A percentile compares a stretch with the other conserved stretches of the same genome.
Conservation (phyloP, 1,140 invertebrate genomes). For the Papilio helenus region DNA sequence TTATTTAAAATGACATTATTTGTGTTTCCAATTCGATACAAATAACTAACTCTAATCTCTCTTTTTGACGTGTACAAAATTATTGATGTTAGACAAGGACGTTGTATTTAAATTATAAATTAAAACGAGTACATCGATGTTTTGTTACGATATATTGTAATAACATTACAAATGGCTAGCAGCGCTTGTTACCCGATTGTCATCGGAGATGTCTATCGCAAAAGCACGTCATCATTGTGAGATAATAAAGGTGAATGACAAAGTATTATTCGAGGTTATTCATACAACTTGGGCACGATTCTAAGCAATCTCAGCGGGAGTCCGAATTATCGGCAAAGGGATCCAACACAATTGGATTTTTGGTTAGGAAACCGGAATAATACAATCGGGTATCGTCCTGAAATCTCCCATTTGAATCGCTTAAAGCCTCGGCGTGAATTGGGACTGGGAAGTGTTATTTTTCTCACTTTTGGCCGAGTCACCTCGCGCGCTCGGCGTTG, state of each 20-base stretch:
- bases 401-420: slow-evolving; percentile 82
- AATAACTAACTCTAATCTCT: background rate
- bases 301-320: slow-evolving; percentile 78
- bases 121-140: slow-evolving; percentile 28
- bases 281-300: slow-evolving; percentile 68
- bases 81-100: slow-evolving; percentile 9
- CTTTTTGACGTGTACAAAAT: background rate
- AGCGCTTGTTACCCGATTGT: slow-evolving; percentile 62
- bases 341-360: slow-evolving; percentile 81
- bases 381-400: slow-evolving; percentile 80
- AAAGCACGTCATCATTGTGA: slow-evolving; percentile 81
- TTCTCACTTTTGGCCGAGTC: slow-evolving; percentile 66
- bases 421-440: slow-evolving; percentile 75
- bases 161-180: slow-evolving; percentile 56
- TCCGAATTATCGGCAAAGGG: slow-evolving; percentile 76
- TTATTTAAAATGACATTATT: slow-evolving; percentile 40
- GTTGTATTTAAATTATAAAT: slow-evolving; percentile 12
- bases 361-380: slow-evolving; percentile 82
- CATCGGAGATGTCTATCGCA: slow-evolving; percentile 80
- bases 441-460: slow-evolving; percentile 59
- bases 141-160: slow-evolving; percentile 70
- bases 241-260: slow-evolving; percentile 82
- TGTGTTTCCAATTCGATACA: background rate
- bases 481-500: slow-evolving; percentile 39
- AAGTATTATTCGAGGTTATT: slow-evolving; percentile 80